Conservation (phyloP, 2,113 vertebrate genomes). For the Peromyscus leucopus region DNA sequence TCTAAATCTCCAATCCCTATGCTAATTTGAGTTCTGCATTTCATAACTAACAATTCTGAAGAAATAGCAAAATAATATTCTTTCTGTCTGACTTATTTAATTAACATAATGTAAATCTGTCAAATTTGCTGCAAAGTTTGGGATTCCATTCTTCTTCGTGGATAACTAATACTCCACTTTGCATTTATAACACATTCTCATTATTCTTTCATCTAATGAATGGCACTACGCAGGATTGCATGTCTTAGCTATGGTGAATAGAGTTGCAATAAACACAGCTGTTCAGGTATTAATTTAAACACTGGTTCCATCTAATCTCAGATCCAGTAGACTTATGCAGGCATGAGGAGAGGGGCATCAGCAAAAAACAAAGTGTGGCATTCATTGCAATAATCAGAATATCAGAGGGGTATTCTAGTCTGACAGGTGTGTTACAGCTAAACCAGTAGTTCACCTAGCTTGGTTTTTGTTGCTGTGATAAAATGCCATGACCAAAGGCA, state of each 20-base stretch:
- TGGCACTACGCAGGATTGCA: background rate
- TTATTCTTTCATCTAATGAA: background rate
- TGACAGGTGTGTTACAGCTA: background rate
- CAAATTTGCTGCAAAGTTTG: background rate
- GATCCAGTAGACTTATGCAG: background rate
- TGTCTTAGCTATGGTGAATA: background rate
- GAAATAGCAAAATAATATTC: background rate
- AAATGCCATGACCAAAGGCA: background rate
- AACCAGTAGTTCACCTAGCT: background rate
- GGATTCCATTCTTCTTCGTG: background rate
- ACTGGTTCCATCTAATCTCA: background rate
- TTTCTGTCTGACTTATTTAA: background rate
- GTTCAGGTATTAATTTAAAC: background rate
- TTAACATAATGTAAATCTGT: background rate
- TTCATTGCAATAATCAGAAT: background rate
- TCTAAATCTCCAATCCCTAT: background rate
- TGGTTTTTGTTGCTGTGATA: background rate
- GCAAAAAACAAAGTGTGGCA: background rate
- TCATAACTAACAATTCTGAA: background rate
- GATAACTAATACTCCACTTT: background rate
- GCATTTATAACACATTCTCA: background rate
- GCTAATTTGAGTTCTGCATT: background rate
- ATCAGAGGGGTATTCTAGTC: background rate
- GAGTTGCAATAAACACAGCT: background rate
- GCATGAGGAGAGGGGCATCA: rapidly evolving